phyloP scores from a whole-genome alignment of 2,888 invertebrate species.

The Tipula helvola region DNA sequence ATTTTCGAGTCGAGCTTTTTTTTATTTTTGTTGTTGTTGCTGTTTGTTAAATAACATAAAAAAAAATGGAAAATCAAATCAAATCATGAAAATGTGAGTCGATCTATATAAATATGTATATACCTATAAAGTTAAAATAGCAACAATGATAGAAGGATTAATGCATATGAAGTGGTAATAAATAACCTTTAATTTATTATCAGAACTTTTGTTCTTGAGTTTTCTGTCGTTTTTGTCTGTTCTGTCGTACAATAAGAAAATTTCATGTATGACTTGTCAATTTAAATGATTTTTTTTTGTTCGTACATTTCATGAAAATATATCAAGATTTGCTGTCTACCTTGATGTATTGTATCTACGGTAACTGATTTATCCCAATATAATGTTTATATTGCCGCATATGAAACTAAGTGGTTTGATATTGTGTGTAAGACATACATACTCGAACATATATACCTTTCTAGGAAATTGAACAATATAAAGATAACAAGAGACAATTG shows the following conservation, averaged over 20 bases:
- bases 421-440: not conserved
- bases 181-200: not conserved
- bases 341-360: not conserved
- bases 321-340: not conserved
- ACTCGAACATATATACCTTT: not conserved
- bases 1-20: not conserved
- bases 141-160: slow-evolving; percentile 4
- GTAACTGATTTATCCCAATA: not conserved
- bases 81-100: not conserved
- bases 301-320: not conserved
- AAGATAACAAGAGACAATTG: not conserved
- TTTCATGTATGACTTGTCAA: not conserved
- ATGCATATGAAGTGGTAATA: not conserved
- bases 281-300: not conserved
- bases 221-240: not conserved
- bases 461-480: not conserved
- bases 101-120: not conserved
- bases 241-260: not conserved
- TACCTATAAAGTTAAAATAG: not conserved
- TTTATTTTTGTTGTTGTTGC: not conserved
- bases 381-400: not conserved
- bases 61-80: not conserved
- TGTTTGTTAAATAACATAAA: not conserved
- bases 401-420: not conserved
- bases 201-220: not conserved